Evolutionary conservation across 2,888 invertebrate genomes (phyloP), one percentile per base, ranked within the genome.

Genomic region (Leptothorax acervorum): DNA sequence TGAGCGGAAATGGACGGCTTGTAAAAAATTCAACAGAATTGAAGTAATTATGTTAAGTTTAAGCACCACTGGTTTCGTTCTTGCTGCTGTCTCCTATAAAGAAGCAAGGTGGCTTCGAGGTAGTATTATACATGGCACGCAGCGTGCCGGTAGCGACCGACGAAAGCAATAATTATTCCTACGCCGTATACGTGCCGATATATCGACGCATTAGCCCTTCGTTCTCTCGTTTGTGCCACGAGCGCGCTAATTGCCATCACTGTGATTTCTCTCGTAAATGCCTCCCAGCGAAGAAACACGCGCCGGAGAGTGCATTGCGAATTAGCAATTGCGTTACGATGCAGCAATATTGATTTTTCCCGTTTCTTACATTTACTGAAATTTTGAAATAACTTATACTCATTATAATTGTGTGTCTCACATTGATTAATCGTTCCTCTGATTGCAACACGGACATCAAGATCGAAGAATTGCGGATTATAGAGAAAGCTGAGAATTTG

Each of bases 111-210:
- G 28, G 15, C 18, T 66, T 82, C 88, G 74, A 88, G 83, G 82
- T 76, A 85, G 71, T 81, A 82, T 81, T 65, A 35, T 35, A 68
- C 45, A 51, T 48, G 55, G 70, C 75, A 28, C 75, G 31, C 42
- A 28, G 51, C n/a, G 57, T 53, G 31, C 60, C 23, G 55, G 76
- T 84, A 85, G 86, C 87, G 57, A 70, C 51, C 70, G 82, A 83
- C 85, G 83, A 87, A 78, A 85, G 86, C 90, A 89, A 93, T 92
- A 92, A 92, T 92, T 93, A 92, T 93, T 90, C 88, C 89, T 85
- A 88, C 90, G 85, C 83, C 84, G 71, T 55, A 85, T 39, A 51
- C 23, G 83, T 75, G 86, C 86, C 88, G 89, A 89, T 91, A 87
- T 91, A 91, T 91, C 92, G 90, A 87, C 83, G 89, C 89, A 89